Evolutionary conservation across 2,888 invertebrate species (phyloP).

Genomic region (Eumerus sabulonum): DNA sequence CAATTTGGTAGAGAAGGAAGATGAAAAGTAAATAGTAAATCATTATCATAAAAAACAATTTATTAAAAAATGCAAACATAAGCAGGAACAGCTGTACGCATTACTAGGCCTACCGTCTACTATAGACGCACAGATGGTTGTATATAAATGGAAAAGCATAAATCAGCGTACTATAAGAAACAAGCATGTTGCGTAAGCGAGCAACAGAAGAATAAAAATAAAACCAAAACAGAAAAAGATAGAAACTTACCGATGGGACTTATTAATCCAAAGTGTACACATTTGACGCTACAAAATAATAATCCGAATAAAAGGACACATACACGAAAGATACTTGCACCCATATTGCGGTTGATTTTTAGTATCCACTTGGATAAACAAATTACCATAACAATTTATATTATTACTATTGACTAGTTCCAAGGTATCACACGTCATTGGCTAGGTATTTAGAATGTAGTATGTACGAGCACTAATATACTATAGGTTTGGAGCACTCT

Average conservation of each 20-base stretch:
- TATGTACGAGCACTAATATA: constrained; percentile 29
- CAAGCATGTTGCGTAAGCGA: constrained; percentile 57
- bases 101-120: no score
- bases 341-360: constrained; percentile 41
- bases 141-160: constrained; percentile 5
- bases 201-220: constrained; percentile 38
- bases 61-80: background rate
- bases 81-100: constrained; percentile 25
- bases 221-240: no score
- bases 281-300: constrained; percentile 45
- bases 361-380: constrained; percentile 12
- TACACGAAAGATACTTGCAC: constrained; percentile 24
- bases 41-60: background rate
- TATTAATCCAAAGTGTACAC: constrained; percentile 66
- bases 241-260: constrained; percentile 68
- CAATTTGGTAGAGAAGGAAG: no score
- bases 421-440: constrained; percentile 18
- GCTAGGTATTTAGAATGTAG: no score
- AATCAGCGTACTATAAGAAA: constrained; percentile 43
- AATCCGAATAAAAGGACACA: constrained; percentile 42
- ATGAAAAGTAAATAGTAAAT: no score
- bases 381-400: constrained; percentile 10
- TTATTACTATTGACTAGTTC: constrained; percentile 33
- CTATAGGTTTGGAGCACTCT: constrained; percentile 17
- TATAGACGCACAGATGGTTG: no score